Conservation (phyloP, 2,113 vertebrate genomes). For the Philantomba maxwellii region DNA sequence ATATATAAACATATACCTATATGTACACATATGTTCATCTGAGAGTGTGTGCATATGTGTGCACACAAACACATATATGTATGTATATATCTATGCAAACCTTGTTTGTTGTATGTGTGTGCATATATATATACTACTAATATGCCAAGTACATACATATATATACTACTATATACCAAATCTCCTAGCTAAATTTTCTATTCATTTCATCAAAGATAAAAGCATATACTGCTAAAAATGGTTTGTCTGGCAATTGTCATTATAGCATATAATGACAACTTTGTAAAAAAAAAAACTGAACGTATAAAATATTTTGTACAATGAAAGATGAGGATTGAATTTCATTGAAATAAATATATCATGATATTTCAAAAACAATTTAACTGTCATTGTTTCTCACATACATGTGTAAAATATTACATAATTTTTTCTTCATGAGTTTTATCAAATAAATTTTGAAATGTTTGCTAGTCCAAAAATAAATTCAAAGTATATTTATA, state of each 20-base stretch:
- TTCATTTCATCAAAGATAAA: not conserved
- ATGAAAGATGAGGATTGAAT: not conserved
- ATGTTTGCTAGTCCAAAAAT: not conserved
- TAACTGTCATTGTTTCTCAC: not conserved
- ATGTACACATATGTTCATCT: not conserved
- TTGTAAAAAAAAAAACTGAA: not conserved
- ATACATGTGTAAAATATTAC: not conserved
- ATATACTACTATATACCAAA: not conserved
- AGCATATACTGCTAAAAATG: not conserved
- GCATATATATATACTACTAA: not conserved
- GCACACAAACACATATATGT: not conserved
- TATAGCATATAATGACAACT: not conserved
- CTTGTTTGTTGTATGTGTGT: not conserved
- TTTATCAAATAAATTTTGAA: not conserved
- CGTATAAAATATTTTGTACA: not conserved
- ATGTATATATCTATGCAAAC: not conserved
- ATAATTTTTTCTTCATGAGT: accelerated
- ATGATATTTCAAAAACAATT: not conserved
- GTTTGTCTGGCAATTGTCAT: not conserved
- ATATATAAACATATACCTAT: too few relatives aligned
- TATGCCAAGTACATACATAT: not conserved
- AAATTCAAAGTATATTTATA: not conserved
- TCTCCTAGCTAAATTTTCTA: not conserved
- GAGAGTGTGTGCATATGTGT: not conserved
- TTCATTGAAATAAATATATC: not conserved